phyloP scores from a whole-genome alignment of 2,113 vertebrate species.

The Calyptommatus sinebrachiatus region DNA sequence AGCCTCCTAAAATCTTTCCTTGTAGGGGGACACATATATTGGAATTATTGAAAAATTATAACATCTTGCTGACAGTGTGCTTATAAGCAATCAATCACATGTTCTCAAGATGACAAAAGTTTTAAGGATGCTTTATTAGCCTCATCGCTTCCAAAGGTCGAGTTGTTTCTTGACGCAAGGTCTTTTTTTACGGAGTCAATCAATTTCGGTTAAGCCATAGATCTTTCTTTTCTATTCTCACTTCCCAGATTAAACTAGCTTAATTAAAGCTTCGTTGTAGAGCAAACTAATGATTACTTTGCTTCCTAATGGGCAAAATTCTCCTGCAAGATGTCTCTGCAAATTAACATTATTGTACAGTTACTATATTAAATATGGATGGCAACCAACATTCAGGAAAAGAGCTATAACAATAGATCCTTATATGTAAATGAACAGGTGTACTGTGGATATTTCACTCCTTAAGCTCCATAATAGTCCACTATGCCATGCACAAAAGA shows the following conservation, averaged over 20 bases:
- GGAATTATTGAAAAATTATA: slow-evolving; percentile 47
- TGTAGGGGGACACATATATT: not conserved
- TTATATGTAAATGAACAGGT: too few species aligned
- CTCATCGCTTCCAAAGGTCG: slow-evolving; percentile 49
- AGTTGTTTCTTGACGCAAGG: slow-evolving; percentile 49
- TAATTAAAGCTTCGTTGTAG: slow-evolving; percentile 59
- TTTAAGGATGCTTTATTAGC: slow-evolving; percentile 45
- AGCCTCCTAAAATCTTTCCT: not conserved
- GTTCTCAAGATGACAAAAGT: slow-evolving; percentile 37
- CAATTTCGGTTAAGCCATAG: slow-evolving; percentile 56
- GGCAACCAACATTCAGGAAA: not conserved
- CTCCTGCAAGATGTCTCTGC: slow-evolving; percentile 40
- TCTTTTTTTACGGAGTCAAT: slow-evolving; percentile 48
- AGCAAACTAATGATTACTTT: slow-evolving; percentile 56
- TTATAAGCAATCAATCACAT: slow-evolving; percentile 49
- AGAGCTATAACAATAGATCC: too few species aligned
- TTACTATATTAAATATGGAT: slow-evolving; percentile 40
- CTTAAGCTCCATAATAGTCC: too few species aligned
- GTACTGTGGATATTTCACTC: too few species aligned
- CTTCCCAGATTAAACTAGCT: slow-evolving; percentile 50
- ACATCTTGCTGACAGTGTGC: slow-evolving; percentile 37
- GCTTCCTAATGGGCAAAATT: slow-evolving; percentile 36
- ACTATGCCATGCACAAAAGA: too few species aligned
- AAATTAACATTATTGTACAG: slow-evolving; percentile 40
- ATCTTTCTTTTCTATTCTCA: slow-evolving; percentile 48